Base-by-base conservation (phyloP, 2,113 vertebrate genomes). In the Raja brachyura region DNA sequence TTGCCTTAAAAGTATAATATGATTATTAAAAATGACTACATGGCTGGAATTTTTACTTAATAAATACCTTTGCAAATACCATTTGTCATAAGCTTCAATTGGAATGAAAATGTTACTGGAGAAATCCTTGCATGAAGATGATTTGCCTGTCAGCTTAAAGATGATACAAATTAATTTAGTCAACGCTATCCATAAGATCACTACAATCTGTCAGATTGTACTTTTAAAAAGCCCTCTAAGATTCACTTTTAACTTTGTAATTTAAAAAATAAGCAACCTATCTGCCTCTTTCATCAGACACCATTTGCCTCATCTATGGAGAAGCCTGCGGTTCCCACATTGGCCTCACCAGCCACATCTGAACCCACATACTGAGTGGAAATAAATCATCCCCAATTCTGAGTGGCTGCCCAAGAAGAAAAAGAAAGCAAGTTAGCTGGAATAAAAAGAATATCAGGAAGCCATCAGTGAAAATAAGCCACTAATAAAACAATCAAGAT, bases 181-280 rank as follows among this genome's bases (percentile, higher is more conserved):
- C 33, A 70, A 90, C 33, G 7, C 16, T 68, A 20, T 70, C 16
- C 56, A 61, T 88, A 88, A 90, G 66, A 90, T 68, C 3, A 20
- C 66, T 90, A 63, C 31, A 70, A 39, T 61, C 88, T 90, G 68
- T 90, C 88, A 70, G 6, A 68, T 31, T 33, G 18, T 70, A 70
- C 63, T 90, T 90, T 20, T 11, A 70, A 61, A 81, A 88, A 90
- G 25, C 18, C 31, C 33, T 90, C 31, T 90, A 68, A 70, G 31
- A 73, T 90, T 31, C 28, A 70, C 25, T 28, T 90, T 90, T 90
- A 90, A 90, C 63, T 90, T 70, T 68, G 33, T 90, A 70, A 90
- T 90, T 33, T 70, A 70, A 70, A 90, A 90, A 86, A 86, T 61
- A 86, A 85, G 18, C 63, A 14, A 68, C 66, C 66, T 16, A 68